Conservation (phyloP, 2,113 vertebrate genomes). For the Muscicapa adusta region DNA sequence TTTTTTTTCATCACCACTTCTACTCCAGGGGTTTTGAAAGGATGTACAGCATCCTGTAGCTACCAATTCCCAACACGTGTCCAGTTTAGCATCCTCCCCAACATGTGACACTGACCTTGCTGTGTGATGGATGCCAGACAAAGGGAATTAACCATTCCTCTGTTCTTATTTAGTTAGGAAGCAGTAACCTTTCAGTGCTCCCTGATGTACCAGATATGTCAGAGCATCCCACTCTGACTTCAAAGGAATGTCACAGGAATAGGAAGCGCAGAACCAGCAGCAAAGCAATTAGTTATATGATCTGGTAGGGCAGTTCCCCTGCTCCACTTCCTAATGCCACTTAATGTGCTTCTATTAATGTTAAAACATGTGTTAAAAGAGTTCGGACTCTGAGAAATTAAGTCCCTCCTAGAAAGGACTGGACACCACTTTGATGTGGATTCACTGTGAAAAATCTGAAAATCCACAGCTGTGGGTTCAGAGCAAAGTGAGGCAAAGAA, state of each 20-base stretch:
- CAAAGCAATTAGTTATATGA: conserved; percentile 22
- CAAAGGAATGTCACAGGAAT: conserved; percentile 53
- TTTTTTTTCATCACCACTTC: background rate
- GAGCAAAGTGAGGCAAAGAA: background rate
- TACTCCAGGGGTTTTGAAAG: background rate
- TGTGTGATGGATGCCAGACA: conserved; percentile 31
- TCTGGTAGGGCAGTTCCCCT: background rate
- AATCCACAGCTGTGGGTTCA: background rate
- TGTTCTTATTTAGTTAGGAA: conserved; percentile 47
- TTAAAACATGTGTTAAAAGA: conserved; percentile 5
- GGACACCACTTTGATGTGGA: background rate
- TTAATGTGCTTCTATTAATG: conserved; percentile 16
- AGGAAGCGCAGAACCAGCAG: conserved; percentile 45
- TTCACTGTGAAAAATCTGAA: background rate
- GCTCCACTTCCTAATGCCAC: conserved; percentile 12
- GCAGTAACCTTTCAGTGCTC: conserved; percentile 54
- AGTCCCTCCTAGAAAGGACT: background rate
- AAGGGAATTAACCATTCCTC: conserved; percentile 35
- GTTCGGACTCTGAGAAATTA: background rate
- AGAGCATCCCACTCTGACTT: conserved; percentile 43
- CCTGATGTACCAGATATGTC: conserved; percentile 51
- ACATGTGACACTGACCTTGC: background rate
- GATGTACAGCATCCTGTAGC: background rate
- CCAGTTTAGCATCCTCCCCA: background rate
- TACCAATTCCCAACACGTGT: background rate